Conservation (phyloP, 2,888 invertebrate genomes). For the Stenodera caucasica region DNA sequence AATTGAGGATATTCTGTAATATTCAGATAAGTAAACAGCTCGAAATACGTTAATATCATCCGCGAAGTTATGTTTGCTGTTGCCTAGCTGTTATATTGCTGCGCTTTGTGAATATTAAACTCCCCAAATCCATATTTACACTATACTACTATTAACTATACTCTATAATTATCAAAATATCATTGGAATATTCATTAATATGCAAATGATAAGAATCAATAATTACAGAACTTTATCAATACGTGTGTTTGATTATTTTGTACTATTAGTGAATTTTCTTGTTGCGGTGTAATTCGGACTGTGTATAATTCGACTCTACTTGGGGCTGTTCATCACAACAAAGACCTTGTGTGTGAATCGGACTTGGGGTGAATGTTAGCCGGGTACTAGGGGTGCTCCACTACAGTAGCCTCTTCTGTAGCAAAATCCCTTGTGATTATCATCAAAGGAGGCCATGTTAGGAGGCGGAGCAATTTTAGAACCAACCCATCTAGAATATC, state of each 20-base stretch:
- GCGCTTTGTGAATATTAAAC: constrained; percentile 45
- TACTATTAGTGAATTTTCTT: too few species aligned
- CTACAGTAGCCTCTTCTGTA: constrained; percentile 37
- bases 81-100: constrained; percentile 37
- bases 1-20: constrained; percentile 10
- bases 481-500: constrained; percentile 41
- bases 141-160: constrained; percentile 12
- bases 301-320: constrained; percentile 28
- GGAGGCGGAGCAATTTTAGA: constrained; percentile 49
- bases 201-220: too few species aligned
- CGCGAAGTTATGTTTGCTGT: constrained; percentile 36
- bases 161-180: not conserved
- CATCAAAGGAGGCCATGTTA: constrained; percentile 56
- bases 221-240: not conserved
- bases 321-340: constrained; percentile 27
- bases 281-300: constrained; percentile 23
- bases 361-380: constrained; percentile 29
- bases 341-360: constrained; percentile 34
- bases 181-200: too few species aligned
- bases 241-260: too few species aligned
- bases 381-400: constrained; percentile 30
- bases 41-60: constrained; percentile 36
- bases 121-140: constrained; percentile 30
- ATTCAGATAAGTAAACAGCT: constrained; percentile 35
- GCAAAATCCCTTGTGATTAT: constrained; percentile 53